A percentile compares a stretch with the other conserved stretches of the same genome.
phyloP scores from a whole-genome alignment of 2,113 vertebrate genomes.

The Sialia sialis region DNA sequence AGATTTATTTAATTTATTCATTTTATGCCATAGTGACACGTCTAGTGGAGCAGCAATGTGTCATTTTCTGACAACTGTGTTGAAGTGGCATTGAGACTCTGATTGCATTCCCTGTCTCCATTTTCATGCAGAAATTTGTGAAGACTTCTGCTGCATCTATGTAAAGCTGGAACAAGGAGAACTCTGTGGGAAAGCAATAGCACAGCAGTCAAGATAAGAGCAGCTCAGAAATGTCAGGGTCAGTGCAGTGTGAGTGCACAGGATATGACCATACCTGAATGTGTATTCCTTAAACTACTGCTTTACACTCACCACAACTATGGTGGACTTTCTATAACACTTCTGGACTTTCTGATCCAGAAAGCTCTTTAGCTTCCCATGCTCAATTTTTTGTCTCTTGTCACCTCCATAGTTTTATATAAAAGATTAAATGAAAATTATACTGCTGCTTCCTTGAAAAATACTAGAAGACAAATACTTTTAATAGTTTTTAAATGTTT shows the following conservation, averaged over 20 bases:
- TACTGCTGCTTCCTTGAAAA: neutral
- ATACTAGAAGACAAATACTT: neutral
- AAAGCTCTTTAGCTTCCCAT: neutral
- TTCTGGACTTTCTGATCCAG: neutral
- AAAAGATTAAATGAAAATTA: neutral
- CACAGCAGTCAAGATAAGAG: neutral
- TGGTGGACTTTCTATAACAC: neutral
- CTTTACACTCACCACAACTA: neutral
- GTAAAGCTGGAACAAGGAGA: neutral
- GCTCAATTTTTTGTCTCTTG: neutral
- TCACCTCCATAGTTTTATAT: neutral
- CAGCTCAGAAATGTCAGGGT: neutral
- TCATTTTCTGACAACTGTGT: neutral
- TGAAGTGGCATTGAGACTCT: neutral
- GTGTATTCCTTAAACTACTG: too few relatives aligned
- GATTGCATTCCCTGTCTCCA: neutral
- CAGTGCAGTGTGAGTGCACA: neutral
- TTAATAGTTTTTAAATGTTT: neutral
- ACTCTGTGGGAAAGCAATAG: neutral
- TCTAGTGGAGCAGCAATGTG: neutral
- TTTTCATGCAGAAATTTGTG: neutral
- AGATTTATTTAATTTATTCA: neutral
- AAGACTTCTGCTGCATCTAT: neutral
- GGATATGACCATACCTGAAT: fast-evolving
- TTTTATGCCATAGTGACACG: neutral